Percentiles rank a stretch among this genome's conserved stretches.
Evolutionary conservation across 2,888 invertebrate species (phyloP).

Genomic region (Cosmia trapezina): DNA sequence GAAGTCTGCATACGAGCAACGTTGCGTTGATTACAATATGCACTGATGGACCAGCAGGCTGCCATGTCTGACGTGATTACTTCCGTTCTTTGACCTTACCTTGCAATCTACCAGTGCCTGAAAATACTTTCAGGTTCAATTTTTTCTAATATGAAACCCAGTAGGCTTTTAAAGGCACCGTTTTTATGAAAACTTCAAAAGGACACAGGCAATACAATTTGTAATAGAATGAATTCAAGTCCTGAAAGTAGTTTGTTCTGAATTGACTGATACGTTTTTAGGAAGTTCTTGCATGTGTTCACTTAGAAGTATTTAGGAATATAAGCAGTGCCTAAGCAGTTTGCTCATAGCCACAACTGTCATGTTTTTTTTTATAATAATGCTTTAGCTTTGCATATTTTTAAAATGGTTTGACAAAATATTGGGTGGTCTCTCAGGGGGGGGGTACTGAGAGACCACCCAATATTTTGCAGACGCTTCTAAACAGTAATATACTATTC

Average conservation of each 20-base stretch:
- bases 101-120: conserved; percentile 12
- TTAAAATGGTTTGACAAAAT: too few relatives aligned
- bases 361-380: not conserved
- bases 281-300: not conserved
- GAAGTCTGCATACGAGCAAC: not conserved
- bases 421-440: too few relatives aligned
- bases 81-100: conserved; percentile 13
- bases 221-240: not conserved
- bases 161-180: not conserved
- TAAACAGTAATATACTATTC: too few relatives aligned
- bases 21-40: conserved; percentile 38
- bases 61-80: conserved; percentile 31
- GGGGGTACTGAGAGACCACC: too few relatives aligned
- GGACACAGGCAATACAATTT: not conserved
- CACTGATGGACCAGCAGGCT: conserved; percentile 2
- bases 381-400: not conserved
- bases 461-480: too few relatives aligned
- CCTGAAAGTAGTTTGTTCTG: not conserved
- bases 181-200: not conserved
- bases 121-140: conserved; percentile 18
- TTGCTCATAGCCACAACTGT: not conserved
- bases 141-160: conserved; percentile 12
- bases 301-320: not conserved
- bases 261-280: not conserved
- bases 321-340: not conserved